Conservation (phyloP, 2,888 invertebrate genomes). For the Diogma glabrata region DNA sequence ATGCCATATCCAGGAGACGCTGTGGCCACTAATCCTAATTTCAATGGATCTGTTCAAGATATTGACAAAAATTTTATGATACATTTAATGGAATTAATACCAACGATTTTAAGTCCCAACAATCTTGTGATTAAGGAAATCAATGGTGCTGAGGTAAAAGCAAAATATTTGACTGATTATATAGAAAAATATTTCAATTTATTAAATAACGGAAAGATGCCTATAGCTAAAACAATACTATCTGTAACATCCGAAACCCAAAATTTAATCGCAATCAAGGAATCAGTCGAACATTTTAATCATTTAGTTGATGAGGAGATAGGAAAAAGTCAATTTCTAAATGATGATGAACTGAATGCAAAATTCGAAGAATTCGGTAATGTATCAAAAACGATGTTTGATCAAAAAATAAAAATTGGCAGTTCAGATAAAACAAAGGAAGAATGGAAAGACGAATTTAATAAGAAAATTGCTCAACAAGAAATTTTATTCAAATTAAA, state of each 20-base stretch:
- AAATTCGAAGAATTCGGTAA: too few relatives aligned
- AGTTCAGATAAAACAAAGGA: not conserved
- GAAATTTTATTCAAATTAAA: not conserved
- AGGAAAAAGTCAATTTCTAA: not conserved
- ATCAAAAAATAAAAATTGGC: too few relatives aligned
- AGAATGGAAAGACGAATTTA: not conserved
- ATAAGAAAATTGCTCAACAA: too few relatives aligned
- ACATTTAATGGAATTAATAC: too few relatives aligned
- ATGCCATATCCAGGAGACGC: constrained; percentile 14
- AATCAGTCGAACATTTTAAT: not conserved
- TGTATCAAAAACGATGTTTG: too few relatives aligned
- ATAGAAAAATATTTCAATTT: constrained; percentile 10
- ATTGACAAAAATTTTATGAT: constrained; percentile 14
- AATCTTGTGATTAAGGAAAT: constrained; percentile 11
- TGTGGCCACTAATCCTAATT: constrained; percentile 6
- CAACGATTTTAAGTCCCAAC: constrained; percentile 4
- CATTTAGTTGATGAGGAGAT: too few relatives aligned
- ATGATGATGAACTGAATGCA: not conserved
- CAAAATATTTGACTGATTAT: constrained; percentile 6
- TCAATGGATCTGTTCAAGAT: constrained; percentile 4
- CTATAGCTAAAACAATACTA: constrained; percentile 12
- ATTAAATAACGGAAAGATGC: constrained; percentile 11
- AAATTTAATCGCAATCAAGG: not conserved
- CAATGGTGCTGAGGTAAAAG: constrained; percentile 8
- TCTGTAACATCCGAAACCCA: not conserved